Conservation (phyloP, 2,113 vertebrate genomes). For the Hydropotes inermis region DNA sequence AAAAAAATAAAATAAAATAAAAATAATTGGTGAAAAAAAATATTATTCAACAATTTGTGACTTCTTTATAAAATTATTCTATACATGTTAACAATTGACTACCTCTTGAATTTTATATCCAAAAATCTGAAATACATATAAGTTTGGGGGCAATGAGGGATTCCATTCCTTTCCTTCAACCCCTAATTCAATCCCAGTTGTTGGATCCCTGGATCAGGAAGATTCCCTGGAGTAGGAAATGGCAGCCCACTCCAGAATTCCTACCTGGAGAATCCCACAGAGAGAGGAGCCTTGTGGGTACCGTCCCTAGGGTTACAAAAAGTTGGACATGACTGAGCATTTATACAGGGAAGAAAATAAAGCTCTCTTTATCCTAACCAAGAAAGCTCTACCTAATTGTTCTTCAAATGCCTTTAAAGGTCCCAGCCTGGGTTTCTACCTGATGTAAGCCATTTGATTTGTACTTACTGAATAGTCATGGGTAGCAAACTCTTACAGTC, state of each 20-base stretch:
- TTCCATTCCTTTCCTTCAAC: not conserved
- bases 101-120: not conserved
- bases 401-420: not conserved
- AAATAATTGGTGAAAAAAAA: too few relatives aligned
- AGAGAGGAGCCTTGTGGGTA: not conserved
- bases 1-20: too few relatives aligned
- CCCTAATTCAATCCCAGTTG: not conserved
- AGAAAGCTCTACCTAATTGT: not conserved
- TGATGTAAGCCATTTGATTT: not conserved
- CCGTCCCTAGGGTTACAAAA: not conserved
- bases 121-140: slow-evolving; percentile 23
- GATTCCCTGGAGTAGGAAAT: not conserved
- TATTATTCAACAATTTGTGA: not conserved
- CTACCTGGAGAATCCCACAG: not conserved
- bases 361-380: not conserved
- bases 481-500: not conserved
- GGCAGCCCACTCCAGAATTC: not conserved
- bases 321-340: not conserved
- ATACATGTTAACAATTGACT: not conserved
- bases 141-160: not conserved
- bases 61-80: slow-evolving; percentile 19
- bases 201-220: not conserved
- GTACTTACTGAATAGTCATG: not conserved
- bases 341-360: not conserved
- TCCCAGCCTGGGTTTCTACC: not conserved